Base-by-base conservation (phyloP, 1,140 invertebrate genomes). In the Augochlora pura region DNA sequence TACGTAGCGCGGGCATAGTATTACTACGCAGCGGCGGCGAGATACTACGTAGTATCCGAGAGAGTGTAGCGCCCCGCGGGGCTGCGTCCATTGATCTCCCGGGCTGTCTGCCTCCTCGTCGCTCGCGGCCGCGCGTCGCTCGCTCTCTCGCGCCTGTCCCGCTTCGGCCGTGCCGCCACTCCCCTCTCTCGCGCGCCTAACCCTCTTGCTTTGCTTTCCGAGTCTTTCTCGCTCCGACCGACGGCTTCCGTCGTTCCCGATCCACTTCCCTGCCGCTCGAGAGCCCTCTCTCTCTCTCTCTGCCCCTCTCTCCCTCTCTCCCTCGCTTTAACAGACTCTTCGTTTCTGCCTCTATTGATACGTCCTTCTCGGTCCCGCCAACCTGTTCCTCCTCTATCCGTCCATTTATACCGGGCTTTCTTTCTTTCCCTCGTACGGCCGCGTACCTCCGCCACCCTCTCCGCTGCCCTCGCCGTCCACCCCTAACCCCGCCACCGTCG, bases 81-180 rank as follows among this genome's bases (percentile, higher is more conserved):
- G 87, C 86, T 86, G 85, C 89, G 88, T 90, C 87, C 89, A 90
- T 90, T 90, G 89, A 90, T 90, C 87, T 82, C 86, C 83, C 68
- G 81, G 68, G 69, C 78, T 69, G 57, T 39, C 49, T 69, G 79
- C 65, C 42, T 46, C 60, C 39, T 42, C 62, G 79, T 52, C 49
- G 59, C 71, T 54, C 54, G 46, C 64, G 52, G 25, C 59, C 23
- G 52, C 49, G 3, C 10, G 46, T 42, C 23, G 52, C 68, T 39
- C 59, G 72, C 60, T 64, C 65, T 39, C 23, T 69, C 14, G 16
- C 71, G 57, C 49, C 64, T 54, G 49, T 52, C 67, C 75, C 77
- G 38, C 25, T 57, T 39, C 69, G 38, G 6, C 66, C 46, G 16
- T 42, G 14, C 67, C n/a, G n/a, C n/a, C n/a, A n/a, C n/a, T n/a